Evolutionary conservation across 2,113 vertebrate genomes (phyloP), one percentile per base, ranked within the genome.

Genomic region (Columba livia): DNA sequence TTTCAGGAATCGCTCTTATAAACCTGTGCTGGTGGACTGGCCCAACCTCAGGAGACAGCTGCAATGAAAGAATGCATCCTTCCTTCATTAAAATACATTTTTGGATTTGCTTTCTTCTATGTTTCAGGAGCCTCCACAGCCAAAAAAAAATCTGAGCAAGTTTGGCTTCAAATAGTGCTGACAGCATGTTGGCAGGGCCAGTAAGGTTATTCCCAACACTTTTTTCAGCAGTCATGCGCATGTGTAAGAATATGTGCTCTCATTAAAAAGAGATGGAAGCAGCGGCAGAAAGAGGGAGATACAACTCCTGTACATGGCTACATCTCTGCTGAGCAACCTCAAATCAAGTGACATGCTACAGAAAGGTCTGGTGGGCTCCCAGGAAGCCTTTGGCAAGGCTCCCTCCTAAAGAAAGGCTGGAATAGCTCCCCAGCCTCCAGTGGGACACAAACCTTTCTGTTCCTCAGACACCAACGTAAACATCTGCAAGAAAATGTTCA

Each of bases 101-200:
- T 81, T 56, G 47, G 38, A 23, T 89, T 88, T 75, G 47, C 47
- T 93, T 89, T 79, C 67, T 51, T 87, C 48, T 42, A 1, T 69
- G 32, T 53, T 94, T 90, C 80, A 91, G 65, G 72, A 72, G 67
- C 58, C 29, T 36, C 36, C 10, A 61, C 10, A 58, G 89, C 40
- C 62, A 79, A 89, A 96, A 87, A 87, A 26, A 26, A 70, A 34
- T 32, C n/a, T 36, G 62, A 84, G 73, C 14, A 58, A 82, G 18
- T 66, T 44, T 91, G 81, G 61, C 62, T 86, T 69, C 77, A n/a
- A 58, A 51, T 18, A 50, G 44, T 96, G 92, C 42, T 86, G 92
- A 86, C 69, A 88, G 69, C 40, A 62, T 12, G 18, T 57, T 95
- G 72, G 88, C 87, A 23, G 31, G 50, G 36, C 47, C 34, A 65